Percentiles rank a stretch among this genome's conserved stretches.
Evolutionary conservation across 2,797 vertebrate species (phyloP).

Genomic region (Brachyalestes nurse): DNA sequence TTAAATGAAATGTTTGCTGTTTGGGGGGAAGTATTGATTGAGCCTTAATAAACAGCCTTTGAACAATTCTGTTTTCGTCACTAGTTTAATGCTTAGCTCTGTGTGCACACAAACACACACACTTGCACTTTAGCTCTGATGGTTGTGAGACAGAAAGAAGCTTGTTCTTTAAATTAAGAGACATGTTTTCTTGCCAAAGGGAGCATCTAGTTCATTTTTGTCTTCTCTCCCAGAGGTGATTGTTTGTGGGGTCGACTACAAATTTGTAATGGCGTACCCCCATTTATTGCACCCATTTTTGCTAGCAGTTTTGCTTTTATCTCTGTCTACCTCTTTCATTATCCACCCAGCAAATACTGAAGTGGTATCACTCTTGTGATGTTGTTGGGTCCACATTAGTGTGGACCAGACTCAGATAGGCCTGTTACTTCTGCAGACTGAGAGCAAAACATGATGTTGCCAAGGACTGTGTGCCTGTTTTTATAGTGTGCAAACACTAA

Average conservation of each 20-base stretch:
- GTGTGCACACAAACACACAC: background rate
- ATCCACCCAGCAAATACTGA: background rate
- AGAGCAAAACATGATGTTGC: background rate
- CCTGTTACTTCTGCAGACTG: background rate
- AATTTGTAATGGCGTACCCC: slow-evolving; percentile 28
- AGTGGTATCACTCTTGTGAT: slow-evolving; percentile 20
- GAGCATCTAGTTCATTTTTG: slow-evolving; percentile 39
- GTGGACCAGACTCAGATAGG: background rate
- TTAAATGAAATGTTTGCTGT: background rate
- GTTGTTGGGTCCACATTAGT: slow-evolving; percentile 3
- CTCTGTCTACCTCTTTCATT: slow-evolving; percentile 33
- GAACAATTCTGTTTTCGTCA: background rate
- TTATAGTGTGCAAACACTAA: background rate
- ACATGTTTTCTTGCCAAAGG: slow-evolving; percentile 28
- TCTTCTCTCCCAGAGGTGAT: slow-evolving; percentile 21
- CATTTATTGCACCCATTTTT: slow-evolving; percentile 44
- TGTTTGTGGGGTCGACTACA: slow-evolving; percentile 41
- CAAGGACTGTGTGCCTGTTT: background rate
- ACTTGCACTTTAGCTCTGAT: background rate
- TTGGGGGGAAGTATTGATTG: background rate
- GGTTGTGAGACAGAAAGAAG: slow-evolving; percentile 1
- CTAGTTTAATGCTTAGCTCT: background rate
- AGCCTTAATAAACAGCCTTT: slow-evolving; percentile 11
- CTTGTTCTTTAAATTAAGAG: slow-evolving; percentile 23
- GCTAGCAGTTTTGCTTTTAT: slow-evolving; percentile 41